Evolutionary conservation across 2,797 vertebrate species (phyloP).

Genomic region (Triplophysa yarkandensis): DNA sequence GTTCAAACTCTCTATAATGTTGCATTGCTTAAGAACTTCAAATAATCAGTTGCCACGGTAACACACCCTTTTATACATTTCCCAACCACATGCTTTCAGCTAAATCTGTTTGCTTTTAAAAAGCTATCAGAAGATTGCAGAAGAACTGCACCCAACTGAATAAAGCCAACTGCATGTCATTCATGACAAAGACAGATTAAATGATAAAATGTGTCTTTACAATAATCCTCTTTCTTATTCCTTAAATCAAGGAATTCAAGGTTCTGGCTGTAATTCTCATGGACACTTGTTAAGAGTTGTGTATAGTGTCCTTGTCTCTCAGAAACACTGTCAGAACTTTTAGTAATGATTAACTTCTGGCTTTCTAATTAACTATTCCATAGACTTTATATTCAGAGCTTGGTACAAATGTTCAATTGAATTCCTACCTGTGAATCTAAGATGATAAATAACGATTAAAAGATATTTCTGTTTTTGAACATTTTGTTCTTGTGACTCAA

Average conservation of each 20-base stretch:
- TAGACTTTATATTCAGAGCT: not conserved
- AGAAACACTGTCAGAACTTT: not conserved
- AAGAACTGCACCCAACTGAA: not conserved
- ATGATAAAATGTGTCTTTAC: conserved; percentile 36
- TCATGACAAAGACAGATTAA: conserved; percentile 11
- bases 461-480: no score
- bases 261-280: not conserved
- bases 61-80: conserved; percentile 36
- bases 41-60: conserved; percentile 38
- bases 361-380: not conserved
- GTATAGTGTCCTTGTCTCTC: no score
- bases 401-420: not conserved
- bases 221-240: not conserved
- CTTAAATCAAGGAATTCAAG: not conserved
- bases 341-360: not conserved
- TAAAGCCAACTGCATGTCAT: not conserved
- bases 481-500: no score
- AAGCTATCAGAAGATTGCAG: conserved; percentile 18
- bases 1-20: not conserved
- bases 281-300: no score
- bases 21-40: not conserved
- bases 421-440: not conserved
- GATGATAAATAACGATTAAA: no score
- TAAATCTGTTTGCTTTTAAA: conserved; percentile 36
- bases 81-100: conserved; percentile 1